phyloP scores from a whole-genome alignment of 2,888 invertebrate genomes.

The Epiblema foenella region DNA sequence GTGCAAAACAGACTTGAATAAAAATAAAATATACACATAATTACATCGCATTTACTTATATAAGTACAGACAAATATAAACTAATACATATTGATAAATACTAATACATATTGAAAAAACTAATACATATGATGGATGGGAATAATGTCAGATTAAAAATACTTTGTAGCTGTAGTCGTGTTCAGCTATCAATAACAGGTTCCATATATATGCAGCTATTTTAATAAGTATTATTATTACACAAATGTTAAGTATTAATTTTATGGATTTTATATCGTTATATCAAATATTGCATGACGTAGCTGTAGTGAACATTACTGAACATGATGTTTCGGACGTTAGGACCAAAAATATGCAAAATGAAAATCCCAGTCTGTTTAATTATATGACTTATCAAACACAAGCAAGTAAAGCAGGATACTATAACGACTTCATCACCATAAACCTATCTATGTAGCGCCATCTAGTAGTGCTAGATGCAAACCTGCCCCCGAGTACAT shows the following conservation, averaged over 20 bases:
- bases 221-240: too few species aligned
- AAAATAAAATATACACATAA: too few species aligned
- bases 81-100: too few species aligned
- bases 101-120: too few species aligned
- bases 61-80: too few species aligned
- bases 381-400: background rate
- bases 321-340: background rate
- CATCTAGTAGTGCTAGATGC: conserved; percentile 54
- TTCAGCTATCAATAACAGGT: too few species aligned
- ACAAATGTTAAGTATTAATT: background rate
- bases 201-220: too few species aligned
- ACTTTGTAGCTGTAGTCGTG: too few species aligned
- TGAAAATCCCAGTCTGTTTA: background rate
- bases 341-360: background rate
- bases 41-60: too few species aligned
- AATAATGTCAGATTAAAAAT: too few species aligned
- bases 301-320: background rate
- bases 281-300: background rate
- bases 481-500: conserved; percentile 47
- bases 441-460: conserved; percentile 47
- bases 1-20: too few species aligned
- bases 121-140: too few species aligned
- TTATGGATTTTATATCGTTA: background rate
- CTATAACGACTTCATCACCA: background rate
- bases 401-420: conserved; percentile 4